Base-by-base conservation (phyloP, 2,888 invertebrate genomes). In the Cataglyphis altisquamis region DNA sequence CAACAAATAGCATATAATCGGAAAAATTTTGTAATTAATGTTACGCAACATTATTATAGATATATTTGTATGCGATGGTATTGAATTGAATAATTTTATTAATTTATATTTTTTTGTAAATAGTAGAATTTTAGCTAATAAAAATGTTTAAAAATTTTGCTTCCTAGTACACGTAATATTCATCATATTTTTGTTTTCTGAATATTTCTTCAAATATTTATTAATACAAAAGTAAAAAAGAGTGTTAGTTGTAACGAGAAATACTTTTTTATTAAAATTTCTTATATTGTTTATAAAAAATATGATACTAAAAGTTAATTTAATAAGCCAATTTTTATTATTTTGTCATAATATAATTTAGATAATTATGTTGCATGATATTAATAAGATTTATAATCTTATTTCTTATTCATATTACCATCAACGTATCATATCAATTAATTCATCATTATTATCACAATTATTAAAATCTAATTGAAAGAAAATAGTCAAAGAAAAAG, bases 51-150 rank as follows among this genome's bases (percentile, higher is more conserved):
- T 87, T 86, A 86, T 84, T 83, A 83, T 88, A 91, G 85, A 85
- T 87, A 88, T 90, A 87, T n/a, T 52, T n/a, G 87, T 90, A 87
- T 90, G 91, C 90, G 91, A 91, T 91, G 92, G 92, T 93, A 92
- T 92, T 91, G 91, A 92, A 91, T 92, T 90, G 91, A 91, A 91
- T 89, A 89, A 91, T 91, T 52, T 52, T 92, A 90, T 92, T 94
- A 92, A 94, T 93, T 93, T 94, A 94, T 94, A 93, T 86, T 89
- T 90, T 90, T 90, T 93, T 94, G 94, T 94, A 94, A 93, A 94
- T 94, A 94, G 83, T 93, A 94, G 93, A 92, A 88, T 92, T 93
- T 93, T 91, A 93, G 92, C 84, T 87, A 94, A 94, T 94, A 94
- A 94, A 94, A 91, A 88, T 88, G 88, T 92, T 92, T 85, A 90